Conservation (phyloP, 2,797 vertebrate genomes). For the Phaenicophaeus curvirostris region DNA sequence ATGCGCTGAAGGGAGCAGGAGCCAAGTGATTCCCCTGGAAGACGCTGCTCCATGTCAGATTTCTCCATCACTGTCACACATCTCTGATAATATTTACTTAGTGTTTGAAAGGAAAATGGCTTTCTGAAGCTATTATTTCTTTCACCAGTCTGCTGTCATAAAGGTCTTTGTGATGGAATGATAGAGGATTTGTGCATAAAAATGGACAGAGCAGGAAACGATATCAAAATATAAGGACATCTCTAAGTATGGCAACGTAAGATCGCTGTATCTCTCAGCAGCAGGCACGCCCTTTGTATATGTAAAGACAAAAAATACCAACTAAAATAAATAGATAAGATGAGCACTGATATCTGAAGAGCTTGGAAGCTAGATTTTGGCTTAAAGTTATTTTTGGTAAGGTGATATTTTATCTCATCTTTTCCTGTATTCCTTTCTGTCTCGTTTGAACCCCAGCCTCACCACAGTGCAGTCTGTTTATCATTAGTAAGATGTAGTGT, state of each 20-base stretch:
- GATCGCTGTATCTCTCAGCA: background rate
- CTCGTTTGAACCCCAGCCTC: background rate
- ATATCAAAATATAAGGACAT: background rate
- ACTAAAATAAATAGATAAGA: background rate
- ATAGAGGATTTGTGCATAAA: slow-evolving; percentile 48
- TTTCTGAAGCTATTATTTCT: slow-evolving; percentile 58
- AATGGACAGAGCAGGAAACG: slow-evolving; percentile 17
- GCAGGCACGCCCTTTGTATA: background rate
- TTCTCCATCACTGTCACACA: slow-evolving; percentile 43
- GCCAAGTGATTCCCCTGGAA: background rate
- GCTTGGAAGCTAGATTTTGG: background rate
- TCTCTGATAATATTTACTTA: slow-evolving; percentile 68
- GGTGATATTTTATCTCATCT: background rate
- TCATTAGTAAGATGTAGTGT: slow-evolving; percentile 31
- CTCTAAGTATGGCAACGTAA: background rate
- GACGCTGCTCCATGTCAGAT: background rate
- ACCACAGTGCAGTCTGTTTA: background rate
- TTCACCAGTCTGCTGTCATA: slow-evolving; percentile 58
- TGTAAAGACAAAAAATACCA: background rate
- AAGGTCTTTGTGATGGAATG: slow-evolving; percentile 67
- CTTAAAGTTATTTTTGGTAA: background rate
- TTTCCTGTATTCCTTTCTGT: background rate
- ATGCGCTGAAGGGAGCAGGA: background rate
- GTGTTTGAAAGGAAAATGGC: slow-evolving; percentile 67
- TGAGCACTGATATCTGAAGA: background rate